phyloP scores from a whole-genome alignment of 2,113 vertebrate genomes.

The Asarcornis scutulata region DNA sequence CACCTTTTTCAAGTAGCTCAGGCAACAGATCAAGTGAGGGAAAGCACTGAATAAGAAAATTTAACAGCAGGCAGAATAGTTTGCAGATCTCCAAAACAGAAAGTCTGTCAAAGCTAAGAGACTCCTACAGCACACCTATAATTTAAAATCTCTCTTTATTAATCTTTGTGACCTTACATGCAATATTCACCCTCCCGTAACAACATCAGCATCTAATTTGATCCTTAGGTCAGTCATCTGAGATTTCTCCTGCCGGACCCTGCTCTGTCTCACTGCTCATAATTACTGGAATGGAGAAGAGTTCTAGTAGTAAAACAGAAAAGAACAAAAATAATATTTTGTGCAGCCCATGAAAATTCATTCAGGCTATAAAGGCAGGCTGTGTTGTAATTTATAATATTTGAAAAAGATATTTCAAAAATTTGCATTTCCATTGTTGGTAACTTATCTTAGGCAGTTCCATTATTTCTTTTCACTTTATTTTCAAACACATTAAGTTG shows the following conservation, averaged over 20 bases:
- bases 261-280: not conserved
- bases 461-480: not conserved
- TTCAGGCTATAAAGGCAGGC: not conserved
- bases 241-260: not conserved
- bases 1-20: not conserved
- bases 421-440: not conserved
- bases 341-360: not conserved
- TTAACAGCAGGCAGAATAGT: not conserved
- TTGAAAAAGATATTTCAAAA: not conserved
- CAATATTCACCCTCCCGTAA: not conserved
- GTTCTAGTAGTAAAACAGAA: not conserved
- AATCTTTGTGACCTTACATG: fast-evolving
- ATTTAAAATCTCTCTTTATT: not conserved
- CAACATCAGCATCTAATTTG: not conserved
- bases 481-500: not conserved
- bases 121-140: not conserved
- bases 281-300: not conserved
- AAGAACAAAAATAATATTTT: not conserved
- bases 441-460: not conserved
- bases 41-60: not conserved
- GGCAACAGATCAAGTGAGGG: not conserved
- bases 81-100: not conserved
- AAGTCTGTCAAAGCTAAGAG: not conserved
- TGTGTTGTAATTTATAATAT: not conserved
- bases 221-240: not conserved